Evolutionary conservation across 2,797 vertebrate species (phyloP).

Genomic region (Lepilemur septentrionalis): DNA sequence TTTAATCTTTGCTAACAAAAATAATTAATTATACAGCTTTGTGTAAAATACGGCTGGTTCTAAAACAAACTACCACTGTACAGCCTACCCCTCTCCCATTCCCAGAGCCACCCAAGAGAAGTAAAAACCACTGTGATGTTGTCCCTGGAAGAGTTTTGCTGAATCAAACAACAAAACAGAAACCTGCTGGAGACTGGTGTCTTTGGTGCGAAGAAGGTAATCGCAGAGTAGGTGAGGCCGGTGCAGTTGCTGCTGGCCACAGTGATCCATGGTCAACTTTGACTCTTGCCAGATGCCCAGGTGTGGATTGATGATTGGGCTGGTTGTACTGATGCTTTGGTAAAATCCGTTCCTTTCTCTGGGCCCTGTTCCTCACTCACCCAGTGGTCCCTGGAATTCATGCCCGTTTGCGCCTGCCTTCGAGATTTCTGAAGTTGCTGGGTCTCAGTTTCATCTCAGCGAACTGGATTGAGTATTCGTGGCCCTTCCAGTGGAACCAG

Average conservation of each 20-base stretch:
- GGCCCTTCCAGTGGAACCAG: slow-evolving; percentile 99
- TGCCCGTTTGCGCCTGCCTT: slow-evolving; percentile 95
- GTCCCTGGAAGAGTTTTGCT: slow-evolving; percentile 67
- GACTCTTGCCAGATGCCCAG: slow-evolving; percentile 55
- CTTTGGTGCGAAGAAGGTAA: slow-evolving; percentile 85
- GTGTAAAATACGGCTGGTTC: slow-evolving; percentile 82
- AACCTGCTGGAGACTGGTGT: slow-evolving; percentile 77
- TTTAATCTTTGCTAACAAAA: slow-evolving; percentile 75
- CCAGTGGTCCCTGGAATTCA: slow-evolving; percentile 81
- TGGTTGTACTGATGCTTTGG: slow-evolving; percentile 75
- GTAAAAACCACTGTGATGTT: slow-evolving; percentile 32
- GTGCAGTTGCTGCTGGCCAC: slow-evolving; percentile 28
- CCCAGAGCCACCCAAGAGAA: slow-evolving; percentile 76
- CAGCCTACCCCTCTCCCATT: slow-evolving; percentile 73
- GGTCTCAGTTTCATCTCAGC: slow-evolving; percentile 98
- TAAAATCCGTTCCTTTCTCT: slow-evolving; percentile 66
- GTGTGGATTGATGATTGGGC: slow-evolving; percentile 57
- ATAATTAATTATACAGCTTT: slow-evolving; percentile 80
- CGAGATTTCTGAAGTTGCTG: slow-evolving; percentile 94
- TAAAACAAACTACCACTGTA: slow-evolving; percentile 82
- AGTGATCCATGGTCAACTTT: not conserved
- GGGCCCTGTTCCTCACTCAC: slow-evolving; percentile 70
- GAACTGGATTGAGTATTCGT: slow-evolving; percentile 95
- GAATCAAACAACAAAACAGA: slow-evolving; percentile 24
- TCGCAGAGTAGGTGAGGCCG: slow-evolving; percentile 51